Base-by-base conservation (phyloP, 1,140 invertebrate species). In the Colletes gigas region DNA sequence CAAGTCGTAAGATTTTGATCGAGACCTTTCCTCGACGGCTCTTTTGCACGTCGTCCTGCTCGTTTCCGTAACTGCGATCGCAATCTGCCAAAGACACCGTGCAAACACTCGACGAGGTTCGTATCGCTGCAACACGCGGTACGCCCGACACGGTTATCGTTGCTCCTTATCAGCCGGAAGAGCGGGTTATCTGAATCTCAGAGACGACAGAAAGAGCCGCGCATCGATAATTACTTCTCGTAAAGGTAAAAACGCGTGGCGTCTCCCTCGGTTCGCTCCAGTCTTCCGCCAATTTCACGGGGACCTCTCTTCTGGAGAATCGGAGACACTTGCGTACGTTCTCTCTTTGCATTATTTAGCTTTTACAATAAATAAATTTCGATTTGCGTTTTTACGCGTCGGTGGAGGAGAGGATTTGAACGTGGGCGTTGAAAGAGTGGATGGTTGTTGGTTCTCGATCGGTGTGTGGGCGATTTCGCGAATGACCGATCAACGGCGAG, bases 191-290 rank as follows among this genome's bases (percentile, higher is more conserved):
- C 87, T 86, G 75, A 39, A 89, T 89, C 83, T 83, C 30, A 55
- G 39, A 17, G 62, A 6, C 73, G 75, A 55, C 63, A 50, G 30
- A 71, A 82, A 86, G 60, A 83, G 60, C 81, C 78, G 84, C 79
- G 87, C 90, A 86, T 90, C 90, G 87, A 90, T 90, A 89, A 90
- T 89, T 85, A 86, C 88, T 78, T 80, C 85, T 90, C 90, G 88
- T 91, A 90, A 90, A 90, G 82, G 60, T 78, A 86, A 72, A 66
- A 73, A 81, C 63, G 83, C 62, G 65, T 69, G 41, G 72, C 65
- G 57, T 59, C 30, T 14, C 21, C 21, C 3, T 41, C 19, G 66
- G 19, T 17, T 41, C 57, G 50, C n/a, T 65, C 72, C 57, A 15
- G 7, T 21, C 55, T 57, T 57, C 52, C 17, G 21, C 55, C 50